Base-by-base conservation (phyloP, 2,888 invertebrate genomes). In the Sabatieria punctata region DNA sequence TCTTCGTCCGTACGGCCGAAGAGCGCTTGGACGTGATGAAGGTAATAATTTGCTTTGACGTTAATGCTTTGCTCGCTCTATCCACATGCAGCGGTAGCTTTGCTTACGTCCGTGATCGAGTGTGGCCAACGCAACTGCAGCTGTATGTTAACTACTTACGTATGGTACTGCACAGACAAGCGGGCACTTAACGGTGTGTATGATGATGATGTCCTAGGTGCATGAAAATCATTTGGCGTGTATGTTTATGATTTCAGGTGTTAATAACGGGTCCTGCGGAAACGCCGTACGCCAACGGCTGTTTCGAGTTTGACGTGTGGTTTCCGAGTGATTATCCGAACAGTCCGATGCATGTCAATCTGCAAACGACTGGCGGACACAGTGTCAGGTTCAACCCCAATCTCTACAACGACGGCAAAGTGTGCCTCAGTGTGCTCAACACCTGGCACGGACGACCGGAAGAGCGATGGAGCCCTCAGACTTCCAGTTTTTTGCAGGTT, bases 381-480 rank as follows among this genome's bases (percentile, higher is more conserved):
- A 65, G 60, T 48, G 74, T 75, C 25, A 62, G 75, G 37, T 75
- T 75, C 58, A 75, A 75, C 59, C 75, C 75, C 23, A 75, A 75
- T 58, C 58, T 76, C 13, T 75, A 75, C 60, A 70, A 68, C 57
- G 71, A 69, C 60, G 75, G 75, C 38, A 75, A 74, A 67, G 51
- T 51, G 1, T 91, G 89, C 68, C 78, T 91, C 64, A 86, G 86
- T 55, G 85, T 91, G 54, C 74, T 91, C 54, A 89, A 89, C 71
- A 91, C 89, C 2, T 91, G 89, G 89, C 88, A 89, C 68, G 89
- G 89, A 6, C 74, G 88, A 45, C 89, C 89, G 23, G 89, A 89
- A 70, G 91, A 91, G 70, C 86, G 88, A 68, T 91, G 89, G 89
- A 89, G 86, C 71, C 81, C 88, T 51, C 85, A 86, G 67, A 89